Conservation (phyloP, 2,113 vertebrate genomes). For the Henicopernis longicauda region DNA sequence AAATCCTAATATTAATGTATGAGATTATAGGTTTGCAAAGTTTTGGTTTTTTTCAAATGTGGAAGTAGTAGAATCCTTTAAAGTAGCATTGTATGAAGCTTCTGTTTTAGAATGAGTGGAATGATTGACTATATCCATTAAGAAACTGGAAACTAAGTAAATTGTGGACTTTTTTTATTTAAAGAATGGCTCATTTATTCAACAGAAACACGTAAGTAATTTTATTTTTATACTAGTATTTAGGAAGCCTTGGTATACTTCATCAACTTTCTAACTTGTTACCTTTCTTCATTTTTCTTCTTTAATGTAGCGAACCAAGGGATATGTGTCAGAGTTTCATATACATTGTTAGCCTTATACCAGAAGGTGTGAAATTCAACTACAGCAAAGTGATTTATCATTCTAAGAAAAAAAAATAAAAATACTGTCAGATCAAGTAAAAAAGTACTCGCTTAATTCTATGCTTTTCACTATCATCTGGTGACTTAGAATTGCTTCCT, state of each 20-base stretch:
- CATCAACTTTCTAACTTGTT: background rate
- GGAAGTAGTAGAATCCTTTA: background rate
- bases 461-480: background rate
- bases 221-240: background rate
- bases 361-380: background rate
- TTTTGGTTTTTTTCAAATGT: background rate
- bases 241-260: background rate
- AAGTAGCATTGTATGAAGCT: background rate
- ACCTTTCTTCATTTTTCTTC: background rate
- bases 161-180: background rate
- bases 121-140: background rate
- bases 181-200: background rate
- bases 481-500: background rate
- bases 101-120: background rate
- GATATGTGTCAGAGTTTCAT: background rate
- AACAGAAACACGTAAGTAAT: background rate
- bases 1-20: background rate
- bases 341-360: background rate
- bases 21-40: background rate
- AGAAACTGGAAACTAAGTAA: background rate
- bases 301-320: background rate
- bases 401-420: background rate
- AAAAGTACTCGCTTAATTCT: background rate
- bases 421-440: background rate
- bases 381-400: background rate